Conservation (phyloP, 2,888 invertebrate genomes). For the Hartigia nigra region DNA sequence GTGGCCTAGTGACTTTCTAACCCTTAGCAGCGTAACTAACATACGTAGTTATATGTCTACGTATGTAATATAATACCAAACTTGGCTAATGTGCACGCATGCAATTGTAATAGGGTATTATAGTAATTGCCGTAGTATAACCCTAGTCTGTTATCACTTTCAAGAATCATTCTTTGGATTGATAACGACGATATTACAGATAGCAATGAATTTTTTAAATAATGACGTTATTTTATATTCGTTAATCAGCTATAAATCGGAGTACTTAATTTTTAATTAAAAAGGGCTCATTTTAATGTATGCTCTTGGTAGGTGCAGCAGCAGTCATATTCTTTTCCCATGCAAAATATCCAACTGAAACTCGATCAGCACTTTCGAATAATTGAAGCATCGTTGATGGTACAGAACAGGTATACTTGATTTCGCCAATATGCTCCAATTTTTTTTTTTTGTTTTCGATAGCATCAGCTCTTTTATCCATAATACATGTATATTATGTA, state of each 20-base stretch:
- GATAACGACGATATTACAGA: not conserved
- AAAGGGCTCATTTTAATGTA: not conserved
- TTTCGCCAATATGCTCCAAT: not conserved
- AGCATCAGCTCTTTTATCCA: not conserved
- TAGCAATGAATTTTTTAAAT: not conserved
- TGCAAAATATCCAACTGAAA: not conserved
- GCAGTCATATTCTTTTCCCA: not conserved
- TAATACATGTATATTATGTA: not conserved
- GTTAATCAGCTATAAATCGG: not conserved
- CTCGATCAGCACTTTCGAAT: not conserved
- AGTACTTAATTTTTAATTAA: not conserved
- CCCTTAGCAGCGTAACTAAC: constrained; percentile 41
- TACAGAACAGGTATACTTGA: not conserved
- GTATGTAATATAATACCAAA: not conserved
- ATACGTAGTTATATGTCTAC: constrained; percentile 15
- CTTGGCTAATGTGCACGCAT: not conserved
- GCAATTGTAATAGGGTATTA: not conserved
- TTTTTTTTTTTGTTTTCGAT: not conserved
- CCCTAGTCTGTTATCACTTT: not conserved
- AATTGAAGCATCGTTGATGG: not conserved
- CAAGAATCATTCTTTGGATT: not conserved
- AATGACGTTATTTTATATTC: not conserved
- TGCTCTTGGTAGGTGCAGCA: not conserved
- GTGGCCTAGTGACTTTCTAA: constrained; percentile 53
- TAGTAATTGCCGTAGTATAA: not conserved